Conservation (phyloP, 2,113 vertebrate species). For the Oncorhynchus mykiss region DNA sequence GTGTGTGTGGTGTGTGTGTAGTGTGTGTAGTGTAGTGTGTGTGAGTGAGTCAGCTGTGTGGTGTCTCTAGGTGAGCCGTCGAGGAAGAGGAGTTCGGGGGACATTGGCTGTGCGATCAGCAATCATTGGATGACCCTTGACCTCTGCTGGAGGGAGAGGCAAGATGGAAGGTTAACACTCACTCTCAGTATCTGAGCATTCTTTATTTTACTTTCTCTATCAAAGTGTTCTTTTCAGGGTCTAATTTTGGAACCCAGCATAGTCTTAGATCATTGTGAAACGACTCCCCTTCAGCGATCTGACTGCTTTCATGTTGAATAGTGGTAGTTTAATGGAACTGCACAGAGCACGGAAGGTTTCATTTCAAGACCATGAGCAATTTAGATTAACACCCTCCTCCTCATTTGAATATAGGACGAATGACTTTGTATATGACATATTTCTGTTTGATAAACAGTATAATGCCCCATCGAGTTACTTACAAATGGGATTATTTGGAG, state of each 20-base stretch:
- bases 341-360: not conserved
- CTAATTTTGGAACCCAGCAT: not conserved
- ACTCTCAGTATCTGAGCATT: not conserved
- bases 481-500: not conserved
- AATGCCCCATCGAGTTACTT: not conserved
- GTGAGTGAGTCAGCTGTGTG: constrained; percentile 3
- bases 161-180: not conserved
- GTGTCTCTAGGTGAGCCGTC: constrained; percentile 55
- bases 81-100: constrained; percentile 21
- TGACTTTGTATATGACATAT: no score
- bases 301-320: not conserved
- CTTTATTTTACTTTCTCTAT: not conserved
- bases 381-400: not conserved
- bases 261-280: not conserved
- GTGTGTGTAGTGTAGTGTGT: no score
- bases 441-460: no score
- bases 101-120: no score
- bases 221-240: not conserved
- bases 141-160: constrained; percentile 17
- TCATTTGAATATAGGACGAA: no score
- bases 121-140: constrained; percentile 55
- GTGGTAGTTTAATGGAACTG: not conserved
- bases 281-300: not conserved
- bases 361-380: not conserved
- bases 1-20: not conserved